Evolutionary conservation across 1,140 invertebrate species (phyloP).

Genomic region (Solenopsis fugax): DNA sequence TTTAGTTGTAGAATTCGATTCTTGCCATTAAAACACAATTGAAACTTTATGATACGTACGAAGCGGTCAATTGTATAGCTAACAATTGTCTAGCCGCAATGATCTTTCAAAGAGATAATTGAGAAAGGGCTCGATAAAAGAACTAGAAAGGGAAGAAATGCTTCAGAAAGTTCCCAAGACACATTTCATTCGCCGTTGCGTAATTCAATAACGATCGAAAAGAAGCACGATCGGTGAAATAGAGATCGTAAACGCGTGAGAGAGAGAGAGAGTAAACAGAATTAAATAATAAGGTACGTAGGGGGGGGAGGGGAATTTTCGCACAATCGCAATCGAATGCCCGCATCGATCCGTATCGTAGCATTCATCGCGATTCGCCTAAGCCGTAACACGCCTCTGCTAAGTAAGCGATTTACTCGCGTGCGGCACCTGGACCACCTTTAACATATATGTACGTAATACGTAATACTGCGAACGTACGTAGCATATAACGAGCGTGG

Average conservation of each 20-base stretch:
- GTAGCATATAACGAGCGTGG: constrained; percentile 51
- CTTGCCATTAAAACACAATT: background rate
- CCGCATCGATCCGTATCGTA: constrained; percentile 51
- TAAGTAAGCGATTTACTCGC: constrained; percentile 51
- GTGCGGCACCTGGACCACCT: constrained; percentile 15
- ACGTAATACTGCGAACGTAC: constrained; percentile 10
- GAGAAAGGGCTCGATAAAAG: background rate
- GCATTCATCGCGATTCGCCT: constrained; percentile 43
- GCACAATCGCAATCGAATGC: constrained; percentile 38
- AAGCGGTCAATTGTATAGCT: background rate
- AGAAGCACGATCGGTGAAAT: background rate
- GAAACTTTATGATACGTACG: background rate
- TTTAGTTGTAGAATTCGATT: background rate
- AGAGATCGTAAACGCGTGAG: constrained; percentile 35
- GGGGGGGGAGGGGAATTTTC: background rate
- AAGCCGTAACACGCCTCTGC: constrained; percentile 21
- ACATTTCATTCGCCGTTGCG: constrained; percentile 45
- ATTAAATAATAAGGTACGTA: constrained; percentile 35
- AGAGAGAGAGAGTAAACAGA: constrained; percentile 16
- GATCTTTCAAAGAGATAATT: background rate
- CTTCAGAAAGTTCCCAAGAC: constrained; percentile 33
- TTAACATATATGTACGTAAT: constrained; percentile 12
- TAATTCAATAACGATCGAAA: constrained; percentile 45
- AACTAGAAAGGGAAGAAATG: constrained; percentile 4
- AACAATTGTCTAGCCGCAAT: background rate